Evolutionary conservation across 2,797 vertebrate genomes (phyloP).

Genomic region (Lithobates pipiens): DNA sequence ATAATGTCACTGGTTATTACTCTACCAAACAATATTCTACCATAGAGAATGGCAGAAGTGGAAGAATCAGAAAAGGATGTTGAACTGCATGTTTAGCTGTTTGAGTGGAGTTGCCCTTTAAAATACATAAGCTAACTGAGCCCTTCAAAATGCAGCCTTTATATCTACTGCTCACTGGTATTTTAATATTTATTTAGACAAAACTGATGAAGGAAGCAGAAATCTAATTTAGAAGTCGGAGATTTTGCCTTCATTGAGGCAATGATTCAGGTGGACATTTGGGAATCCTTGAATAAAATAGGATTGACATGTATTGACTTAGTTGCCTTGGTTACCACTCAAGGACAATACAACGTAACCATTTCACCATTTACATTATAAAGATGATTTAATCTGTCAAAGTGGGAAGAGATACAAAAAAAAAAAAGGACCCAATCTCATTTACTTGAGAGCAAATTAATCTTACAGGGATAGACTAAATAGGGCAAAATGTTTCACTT

Average conservation of each 20-base stretch:
- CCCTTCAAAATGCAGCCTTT: constrained; percentile 2
- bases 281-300: constrained; percentile 47
- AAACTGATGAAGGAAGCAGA: constrained; percentile 33
- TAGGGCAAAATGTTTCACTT: constrained; percentile 36
- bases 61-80: too few species aligned
- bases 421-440: constrained; percentile 34
- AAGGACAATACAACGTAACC: constrained; percentile 52
- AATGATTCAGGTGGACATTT: constrained; percentile 48
- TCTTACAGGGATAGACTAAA: constrained; percentile 46
- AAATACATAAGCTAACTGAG: not conserved
- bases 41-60: too few species aligned
- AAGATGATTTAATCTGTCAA: constrained; percentile 54
- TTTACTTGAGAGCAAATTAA: constrained; percentile 54
- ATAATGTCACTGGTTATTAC: too few species aligned
- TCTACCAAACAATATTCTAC: too few species aligned
- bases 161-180: constrained; percentile 21
- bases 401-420: constrained; percentile 50
- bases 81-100: not conserved
- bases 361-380: constrained; percentile 50
- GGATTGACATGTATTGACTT: constrained; percentile 49
- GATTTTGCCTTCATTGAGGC: constrained; percentile 23
- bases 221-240: constrained; percentile 40
- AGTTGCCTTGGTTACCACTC: constrained; percentile 42
- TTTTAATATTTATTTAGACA: constrained; percentile 47
- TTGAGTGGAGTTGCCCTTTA: not conserved